phyloP scores from a whole-genome alignment of 2,888 invertebrate species.

The Gonocerus acuteangulatus region DNA sequence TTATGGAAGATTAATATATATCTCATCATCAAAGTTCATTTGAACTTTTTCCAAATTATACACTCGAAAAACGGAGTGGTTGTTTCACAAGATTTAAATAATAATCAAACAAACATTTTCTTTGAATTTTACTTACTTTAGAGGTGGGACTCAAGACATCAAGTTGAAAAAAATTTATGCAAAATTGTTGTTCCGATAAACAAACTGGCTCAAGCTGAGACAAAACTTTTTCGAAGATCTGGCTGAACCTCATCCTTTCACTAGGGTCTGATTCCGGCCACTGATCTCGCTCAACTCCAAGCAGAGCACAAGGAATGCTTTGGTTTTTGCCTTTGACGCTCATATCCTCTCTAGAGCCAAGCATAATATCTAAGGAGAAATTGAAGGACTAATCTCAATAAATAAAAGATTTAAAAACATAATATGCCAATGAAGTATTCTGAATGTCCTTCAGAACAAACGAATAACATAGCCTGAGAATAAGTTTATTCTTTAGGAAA shows the following conservation, averaged over 20 bases:
- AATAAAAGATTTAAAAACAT: conserved; percentile 2
- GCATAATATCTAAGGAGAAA: conserved; percentile 42
- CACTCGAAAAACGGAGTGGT: too few species aligned
- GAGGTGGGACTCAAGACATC: conserved; percentile 54
- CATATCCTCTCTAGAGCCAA: conserved; percentile 45
- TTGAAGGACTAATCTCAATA: not conserved
- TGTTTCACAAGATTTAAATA: too few species aligned
- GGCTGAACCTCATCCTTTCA: conserved; percentile 55
- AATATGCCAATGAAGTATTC: not conserved
- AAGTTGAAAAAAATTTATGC: conserved; percentile 82
- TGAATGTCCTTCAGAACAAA: not conserved
- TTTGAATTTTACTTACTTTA: conserved; percentile 43
- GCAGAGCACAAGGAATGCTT: conserved; percentile 32
- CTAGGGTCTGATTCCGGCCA: conserved; percentile 57
- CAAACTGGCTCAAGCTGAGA: conserved; percentile 85
- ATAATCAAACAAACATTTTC: too few species aligned
- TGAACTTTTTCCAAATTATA: too few species aligned
- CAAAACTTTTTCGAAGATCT: conserved; percentile 74
- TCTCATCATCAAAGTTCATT: too few species aligned
- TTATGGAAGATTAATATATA: too few species aligned
- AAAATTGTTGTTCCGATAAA: conserved; percentile 90
- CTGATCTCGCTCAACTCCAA: conserved; percentile 57
- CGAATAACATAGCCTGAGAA: too few species aligned
- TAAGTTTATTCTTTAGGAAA: too few species aligned
- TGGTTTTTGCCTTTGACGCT: conserved; percentile 40